Conservation (phyloP, 2,797 vertebrate species). For the Rallus crepitans region DNA sequence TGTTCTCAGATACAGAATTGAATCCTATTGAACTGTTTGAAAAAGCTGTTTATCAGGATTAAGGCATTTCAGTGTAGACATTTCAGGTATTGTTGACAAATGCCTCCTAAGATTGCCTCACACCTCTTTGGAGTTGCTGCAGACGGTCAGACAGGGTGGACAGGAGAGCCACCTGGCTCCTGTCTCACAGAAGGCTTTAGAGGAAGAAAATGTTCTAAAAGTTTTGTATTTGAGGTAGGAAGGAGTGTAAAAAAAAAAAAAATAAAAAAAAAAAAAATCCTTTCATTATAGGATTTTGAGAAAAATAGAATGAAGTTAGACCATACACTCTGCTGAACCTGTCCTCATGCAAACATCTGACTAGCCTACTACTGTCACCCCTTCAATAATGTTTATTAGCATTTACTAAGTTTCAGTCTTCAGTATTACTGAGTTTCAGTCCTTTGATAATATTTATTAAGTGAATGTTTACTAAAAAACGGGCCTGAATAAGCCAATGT, state of each 20-base stretch:
- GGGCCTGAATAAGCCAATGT: neutral
- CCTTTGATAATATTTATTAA: neutral
- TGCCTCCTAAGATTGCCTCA: neutral
- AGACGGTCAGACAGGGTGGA: neutral
- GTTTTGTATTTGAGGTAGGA: neutral
- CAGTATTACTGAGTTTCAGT: neutral
- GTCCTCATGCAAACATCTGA: neutral
- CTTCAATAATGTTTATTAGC: neutral
- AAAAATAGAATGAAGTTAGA: neutral
- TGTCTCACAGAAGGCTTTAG: neutral
- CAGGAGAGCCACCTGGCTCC: neutral
- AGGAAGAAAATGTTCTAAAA: neutral
- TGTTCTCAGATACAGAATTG: neutral
- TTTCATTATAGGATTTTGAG: neutral
- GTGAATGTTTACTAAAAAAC: neutral
- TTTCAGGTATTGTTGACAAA: neutral
- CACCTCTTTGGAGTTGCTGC: neutral
- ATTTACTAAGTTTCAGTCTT: neutral
- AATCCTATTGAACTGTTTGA: neutral
- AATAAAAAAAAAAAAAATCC: neutral
- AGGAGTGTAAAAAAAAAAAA: neutral
- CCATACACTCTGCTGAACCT: neutral
- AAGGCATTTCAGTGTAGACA: neutral
- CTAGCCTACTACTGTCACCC: neutral
- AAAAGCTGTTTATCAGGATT: neutral